phyloP scores from a whole-genome alignment of 2,113 vertebrate genomes.

The Murina feae region DNA sequence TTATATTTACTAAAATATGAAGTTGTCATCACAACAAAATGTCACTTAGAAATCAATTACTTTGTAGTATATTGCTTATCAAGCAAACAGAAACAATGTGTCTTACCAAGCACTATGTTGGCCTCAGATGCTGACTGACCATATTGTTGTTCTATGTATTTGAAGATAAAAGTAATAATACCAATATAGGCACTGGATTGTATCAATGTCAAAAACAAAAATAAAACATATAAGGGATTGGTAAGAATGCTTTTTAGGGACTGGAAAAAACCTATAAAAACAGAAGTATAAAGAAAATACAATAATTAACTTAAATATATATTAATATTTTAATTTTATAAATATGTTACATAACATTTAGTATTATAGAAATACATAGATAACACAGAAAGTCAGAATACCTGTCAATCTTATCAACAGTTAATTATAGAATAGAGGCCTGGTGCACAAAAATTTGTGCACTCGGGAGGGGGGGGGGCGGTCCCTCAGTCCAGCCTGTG shows the following conservation, averaged over 20 bases:
- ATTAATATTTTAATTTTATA: neutral
- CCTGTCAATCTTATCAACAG: neutral
- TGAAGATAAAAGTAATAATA: slow-evolving; percentile 87
- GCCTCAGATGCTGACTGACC: slow-evolving; percentile 85
- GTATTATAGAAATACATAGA: neutral
- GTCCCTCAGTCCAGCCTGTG: too few species aligned
- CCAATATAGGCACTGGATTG: slow-evolving; percentile 86
- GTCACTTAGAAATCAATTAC: neutral
- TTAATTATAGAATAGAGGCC: too few species aligned
- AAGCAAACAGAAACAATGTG: neutral
- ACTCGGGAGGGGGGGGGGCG: too few species aligned
- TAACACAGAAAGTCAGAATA: neutral
- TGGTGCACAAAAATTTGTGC: too few species aligned
- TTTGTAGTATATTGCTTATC: rapidly evolving
- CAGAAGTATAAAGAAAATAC: neutral
- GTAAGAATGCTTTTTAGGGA: slow-evolving; percentile 87
- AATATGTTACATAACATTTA: neutral
- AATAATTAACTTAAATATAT: neutral
- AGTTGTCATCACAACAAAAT: neutral
- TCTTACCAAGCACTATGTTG: slow-evolving; percentile 91
- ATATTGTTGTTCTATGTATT: slow-evolving; percentile 96
- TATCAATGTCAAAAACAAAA: slow-evolving; percentile 80
- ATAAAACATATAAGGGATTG: slow-evolving; percentile 84
- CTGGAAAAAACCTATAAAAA: slow-evolving; percentile 83
- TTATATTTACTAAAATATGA: neutral